A percentile compares a stretch with the other conserved stretches of the same genome.
Evolutionary conservation across 2,797 vertebrate species (phyloP).

Genomic region (Fistularia tabacaria): DNA sequence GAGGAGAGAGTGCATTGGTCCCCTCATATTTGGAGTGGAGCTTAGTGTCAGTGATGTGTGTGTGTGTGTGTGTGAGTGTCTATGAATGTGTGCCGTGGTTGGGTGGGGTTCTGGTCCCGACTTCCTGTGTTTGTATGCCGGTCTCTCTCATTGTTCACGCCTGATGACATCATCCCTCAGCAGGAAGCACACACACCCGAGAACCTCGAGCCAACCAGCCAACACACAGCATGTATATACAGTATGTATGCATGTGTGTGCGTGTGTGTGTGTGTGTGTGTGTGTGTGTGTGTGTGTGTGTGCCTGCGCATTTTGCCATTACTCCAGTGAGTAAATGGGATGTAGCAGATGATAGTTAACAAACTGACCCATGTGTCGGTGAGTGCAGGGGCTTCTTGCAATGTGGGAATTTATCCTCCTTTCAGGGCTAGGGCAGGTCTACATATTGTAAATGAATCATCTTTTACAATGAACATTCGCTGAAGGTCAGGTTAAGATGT

Average conservation of each 20-base stretch:
- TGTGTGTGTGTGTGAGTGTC: constrained; percentile 15
- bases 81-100: constrained; percentile 70
- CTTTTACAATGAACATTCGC: no score
- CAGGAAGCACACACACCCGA: constrained; percentile 68
- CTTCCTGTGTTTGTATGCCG: constrained; percentile 81
- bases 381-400: not conserved
- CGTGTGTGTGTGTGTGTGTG: constrained; percentile 4
- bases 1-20: not conserved
- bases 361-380: not conserved
- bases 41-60: constrained; percentile 9
- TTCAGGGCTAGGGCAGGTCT: no score
- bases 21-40: constrained; percentile 22
- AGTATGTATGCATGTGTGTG: constrained; percentile 12
- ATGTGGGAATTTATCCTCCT: no score
- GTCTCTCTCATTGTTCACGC: constrained; percentile 74
- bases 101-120: constrained; percentile 67
- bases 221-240: constrained; percentile 9
- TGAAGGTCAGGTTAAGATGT: no score
- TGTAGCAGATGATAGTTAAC: constrained; percentile 11
- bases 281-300: constrained; percentile 7
- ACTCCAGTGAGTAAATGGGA: constrained; percentile 16
- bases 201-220: constrained; percentile 26
- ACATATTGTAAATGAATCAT: no score
- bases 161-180: constrained; percentile 68
- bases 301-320: not conserved